Base-by-base conservation (phyloP, 2,797 vertebrate genomes). In the Bucorvus abyssinicus region DNA sequence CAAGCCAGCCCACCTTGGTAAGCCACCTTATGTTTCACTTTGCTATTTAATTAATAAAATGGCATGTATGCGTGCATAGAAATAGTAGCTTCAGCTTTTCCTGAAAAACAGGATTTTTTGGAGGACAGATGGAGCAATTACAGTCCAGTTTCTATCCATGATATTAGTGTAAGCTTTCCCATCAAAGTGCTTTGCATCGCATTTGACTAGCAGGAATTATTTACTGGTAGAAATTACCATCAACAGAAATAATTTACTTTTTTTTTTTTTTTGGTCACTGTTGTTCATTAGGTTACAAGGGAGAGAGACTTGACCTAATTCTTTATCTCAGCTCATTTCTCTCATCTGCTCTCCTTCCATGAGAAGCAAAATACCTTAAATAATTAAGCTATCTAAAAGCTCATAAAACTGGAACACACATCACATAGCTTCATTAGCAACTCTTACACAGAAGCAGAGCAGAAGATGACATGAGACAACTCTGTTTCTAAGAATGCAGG, bases 321-420 rank as follows among this genome's bases (percentile, higher is more conserved):
- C 45, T 77, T 88, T 53, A 68, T 78, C 64, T 59, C 34, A 9
- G 10, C 17, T 53, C 26, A 22, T 61, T 68, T 64, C 42, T 85
- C 30, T 88, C 52, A 85, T 86, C 32, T 86, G 56, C 20, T 86
- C 38, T 87, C 53, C 18, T 50, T 82, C 30, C 71, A 27, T 59
- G 40, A 75, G 76, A 65, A 82, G 60, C 45, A 87, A 92, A 94
- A 85, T 15, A 61, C 76, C 36, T 67, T 86, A 90, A 96, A 95
- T 90, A 78, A 83, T 71, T 92, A 45, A 81, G 70, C 13, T 80
- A 69, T 45, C 74, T 89, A 82, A 95, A 84, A 90, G 57, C 69
- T 86, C 4, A 0, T 23, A 86, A 52, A 42, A 76, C 34, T 38
- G 27, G 60, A 90, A 93, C 56, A 68, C 57, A 83, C n/a, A n/a